Evolutionary conservation across 2,888 invertebrate genomes (phyloP), one percentile per base, ranked within the genome.

Genomic region (Sphaerophoria taeniata): DNA sequence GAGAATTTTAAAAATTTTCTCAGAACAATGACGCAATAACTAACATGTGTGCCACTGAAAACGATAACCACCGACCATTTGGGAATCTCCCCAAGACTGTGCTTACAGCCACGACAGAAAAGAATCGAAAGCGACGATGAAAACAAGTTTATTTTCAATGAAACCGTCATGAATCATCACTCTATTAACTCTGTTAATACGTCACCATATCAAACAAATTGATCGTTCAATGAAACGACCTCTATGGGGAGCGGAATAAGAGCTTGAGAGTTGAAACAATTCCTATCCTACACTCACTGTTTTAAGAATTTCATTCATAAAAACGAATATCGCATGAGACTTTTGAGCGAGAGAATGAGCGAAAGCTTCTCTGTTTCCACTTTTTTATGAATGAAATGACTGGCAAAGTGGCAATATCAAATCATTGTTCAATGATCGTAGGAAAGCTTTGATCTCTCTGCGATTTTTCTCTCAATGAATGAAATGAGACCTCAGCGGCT

Each of bases 21-120:
- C 71, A 87, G 91, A 91, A 91, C 77, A 70, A 88, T 91, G 91
- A 91, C 90, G 88, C 74, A 82, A 78, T 88, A 24, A 24, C 85
- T 34, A 72, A 78, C 88, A 87, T 49, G 31, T 43, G 47, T 36
- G 11, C 36, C 33, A 24, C 39, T 7, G 9, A 1, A 7, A 9
- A 11, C 6, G 6, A 34, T 24, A 49, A 6, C 16, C 3, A 47
- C 36, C 51, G 47, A 61, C 16, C 72, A 61, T 60, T 58, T 53
- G 80, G 80, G 80, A 80, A 74, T 84, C 84, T 83, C 83, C 74
- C 58, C 51, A 61, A 39, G 11, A 0, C 63, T 70, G 70, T 43
- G 12, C 56, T 36, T 58, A 11, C 11, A 31, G 43, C 31, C 6
- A 31, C 39, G 14, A 16, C 12, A 11, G 71, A 14, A 24, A 58